Conservation (phyloP, 2,888 invertebrate species). For the Pyralis farinalis region DNA sequence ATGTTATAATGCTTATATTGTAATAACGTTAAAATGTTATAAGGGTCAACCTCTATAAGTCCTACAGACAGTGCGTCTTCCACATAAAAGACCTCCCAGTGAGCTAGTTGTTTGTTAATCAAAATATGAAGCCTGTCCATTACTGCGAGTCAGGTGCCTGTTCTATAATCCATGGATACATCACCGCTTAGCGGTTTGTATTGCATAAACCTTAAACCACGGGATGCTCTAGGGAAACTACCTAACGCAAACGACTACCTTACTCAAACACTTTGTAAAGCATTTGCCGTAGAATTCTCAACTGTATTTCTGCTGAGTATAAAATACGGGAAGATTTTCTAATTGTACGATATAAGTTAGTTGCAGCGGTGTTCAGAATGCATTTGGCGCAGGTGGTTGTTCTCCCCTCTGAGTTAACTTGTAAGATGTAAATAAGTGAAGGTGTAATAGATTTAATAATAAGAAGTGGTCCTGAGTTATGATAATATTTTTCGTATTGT, state of each 20-base stretch:
- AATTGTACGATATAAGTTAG: background rate
- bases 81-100: background rate
- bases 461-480: conserved; percentile 4
- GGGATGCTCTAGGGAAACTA: conserved; percentile 1
- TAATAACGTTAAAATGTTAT: too few relatives aligned
- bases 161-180: background rate
- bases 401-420: conserved; percentile 30
- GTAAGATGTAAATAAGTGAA: conserved; percentile 36
- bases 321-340: background rate
- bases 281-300: background rate
- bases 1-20: too few relatives aligned
- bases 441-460: conserved; percentile 19
- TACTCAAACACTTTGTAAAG: background rate
- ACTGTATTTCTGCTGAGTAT: background rate
- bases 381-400: conserved; percentile 57
- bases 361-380: conserved; percentile 23
- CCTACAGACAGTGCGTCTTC: too few relatives aligned
- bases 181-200: conserved; percentile 1
- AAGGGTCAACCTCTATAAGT: too few relatives aligned
- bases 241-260: background rate
- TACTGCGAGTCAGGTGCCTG: conserved; percentile 5
- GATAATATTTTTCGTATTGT: background rate
- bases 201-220: conserved; percentile 8
- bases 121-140: background rate
- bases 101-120: background rate